phyloP scores from a whole-genome alignment of 2,113 vertebrate genomes.

The Leptodactylus fuscus region DNA sequence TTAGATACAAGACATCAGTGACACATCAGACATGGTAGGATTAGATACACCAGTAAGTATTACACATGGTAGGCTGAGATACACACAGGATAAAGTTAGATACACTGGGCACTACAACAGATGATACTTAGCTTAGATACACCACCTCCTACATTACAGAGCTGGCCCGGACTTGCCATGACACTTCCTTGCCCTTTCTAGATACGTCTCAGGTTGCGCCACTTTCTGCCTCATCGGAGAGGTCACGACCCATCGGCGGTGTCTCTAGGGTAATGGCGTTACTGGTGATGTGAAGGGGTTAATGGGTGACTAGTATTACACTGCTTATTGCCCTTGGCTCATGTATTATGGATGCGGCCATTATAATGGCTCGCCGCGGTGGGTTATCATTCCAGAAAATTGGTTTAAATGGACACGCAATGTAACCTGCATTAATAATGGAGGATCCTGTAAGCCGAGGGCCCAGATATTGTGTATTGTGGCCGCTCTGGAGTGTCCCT shows the following conservation, averaged over 20 bases:
- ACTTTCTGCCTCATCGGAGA: no score
- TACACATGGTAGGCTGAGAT: neutral
- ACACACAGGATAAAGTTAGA: no score
- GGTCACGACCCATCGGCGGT: no score
- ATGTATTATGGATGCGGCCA: constrained; percentile 11
- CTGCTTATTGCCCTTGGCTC: neutral
- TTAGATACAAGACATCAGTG: no score
- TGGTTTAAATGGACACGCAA: neutral
- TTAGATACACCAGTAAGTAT: neutral
- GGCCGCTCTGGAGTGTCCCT: neutral
- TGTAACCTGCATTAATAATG: constrained; percentile 11
- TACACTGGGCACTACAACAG: neutral
- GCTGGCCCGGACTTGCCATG: no score
- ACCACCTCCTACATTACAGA: no score
- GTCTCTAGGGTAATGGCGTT: no score
- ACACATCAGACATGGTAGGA: neutral
- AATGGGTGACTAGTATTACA: neutral
- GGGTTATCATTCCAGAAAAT: neutral
- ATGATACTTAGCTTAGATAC: neutral
- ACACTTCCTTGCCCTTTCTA: no score
- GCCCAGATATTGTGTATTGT: neutral
- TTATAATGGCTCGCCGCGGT: neutral
- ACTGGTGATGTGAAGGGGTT: neutral
- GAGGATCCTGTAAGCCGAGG: neutral
- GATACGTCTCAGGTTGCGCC: no score